Base-by-base conservation (phyloP, 2,888 invertebrate genomes). In the Tenthredo distinguenda region DNA sequence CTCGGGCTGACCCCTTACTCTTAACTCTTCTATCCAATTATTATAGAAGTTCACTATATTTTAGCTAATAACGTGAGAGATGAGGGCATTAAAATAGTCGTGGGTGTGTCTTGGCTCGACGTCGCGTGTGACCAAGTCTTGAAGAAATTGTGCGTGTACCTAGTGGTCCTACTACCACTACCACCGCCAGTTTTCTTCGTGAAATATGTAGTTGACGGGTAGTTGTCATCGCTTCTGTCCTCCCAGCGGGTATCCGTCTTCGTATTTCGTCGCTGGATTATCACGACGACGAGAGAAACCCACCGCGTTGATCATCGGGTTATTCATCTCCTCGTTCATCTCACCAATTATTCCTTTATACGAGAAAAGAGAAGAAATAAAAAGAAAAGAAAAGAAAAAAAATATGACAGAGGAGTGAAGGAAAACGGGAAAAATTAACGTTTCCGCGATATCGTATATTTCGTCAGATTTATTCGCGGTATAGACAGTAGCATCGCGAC, bases 161-260 rank as follows among this genome's bases (percentile, higher is more conserved):
- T 18, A 6, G 3, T 10, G 21, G 74, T 43, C 6, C 31, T 43
- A 18, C 26, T 43, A 68, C 26, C 9, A 26, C n/a, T 12, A n/a
- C 10, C 40, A n/a, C 21, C 9, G 15, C 55, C 0, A 43, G 10
- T 21, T 55, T 77, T 77, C 26, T 77, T 47, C 43, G 1, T 43
- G 76, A 76, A 76, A 58, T 81, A 62, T 81, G 21, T 68, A 34
- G 83, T 68, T 83, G 83, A 83, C 83, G 47, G 65, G 68, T 43
- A 43, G 83, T 68, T 83, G 89, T 88, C 88, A 86, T 77, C 87
- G 86, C 85, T 71, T 76, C 84, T 88, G 87, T 89, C 90, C 90
- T 90, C 90, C 89, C 89, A 87, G 86, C 85, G 87, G 83, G 87
- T 88, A 90, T 90, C 89, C 88, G 89, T 90, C 90, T 90, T 90